Conservation (phyloP, 1,140 invertebrate species). For the Tenebrio molitor region DNA sequence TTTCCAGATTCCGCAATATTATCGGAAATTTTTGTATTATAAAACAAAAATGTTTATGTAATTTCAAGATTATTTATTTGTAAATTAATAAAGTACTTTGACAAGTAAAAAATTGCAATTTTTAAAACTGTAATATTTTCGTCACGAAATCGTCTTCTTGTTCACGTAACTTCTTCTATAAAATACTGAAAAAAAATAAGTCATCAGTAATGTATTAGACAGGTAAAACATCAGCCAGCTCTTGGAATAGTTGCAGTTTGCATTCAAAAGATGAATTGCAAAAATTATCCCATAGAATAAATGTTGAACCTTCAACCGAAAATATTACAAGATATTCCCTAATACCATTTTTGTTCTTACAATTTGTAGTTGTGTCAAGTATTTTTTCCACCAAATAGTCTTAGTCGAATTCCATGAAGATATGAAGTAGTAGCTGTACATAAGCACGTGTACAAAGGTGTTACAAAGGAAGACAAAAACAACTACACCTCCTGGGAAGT, state of each 20-base stretch:
- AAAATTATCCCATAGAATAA: neutral
- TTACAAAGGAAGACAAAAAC: constrained; percentile 77
- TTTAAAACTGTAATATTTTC: too few species aligned
- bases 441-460: constrained; percentile 81
- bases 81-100: too few species aligned
- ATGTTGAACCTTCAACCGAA: constrained; percentile 1
- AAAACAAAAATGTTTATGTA: too few species aligned
- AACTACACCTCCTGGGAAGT: constrained; percentile 74
- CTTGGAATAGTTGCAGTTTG: neutral
- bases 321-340: neutral
- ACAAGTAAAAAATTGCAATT: too few species aligned
- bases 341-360: neutral
- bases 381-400: constrained; percentile 81
- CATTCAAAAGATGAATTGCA: neutral
- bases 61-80: too few species aligned
- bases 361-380: constrained; percentile 76
- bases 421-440: constrained; percentile 86
- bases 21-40: too few species aligned
- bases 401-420: constrained; percentile 75
- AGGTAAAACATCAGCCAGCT: neutral
- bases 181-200: too few species aligned
- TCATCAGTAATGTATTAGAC: neutral
- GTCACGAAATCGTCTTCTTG: too few species aligned
- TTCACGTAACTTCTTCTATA: too few species aligned
- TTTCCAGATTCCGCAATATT: too few species aligned